A percentile compares a stretch with the other conserved stretches of the same genome.
Conservation (phyloP, 2,797 vertebrate species). For the Smutsia gigantea region DNA sequence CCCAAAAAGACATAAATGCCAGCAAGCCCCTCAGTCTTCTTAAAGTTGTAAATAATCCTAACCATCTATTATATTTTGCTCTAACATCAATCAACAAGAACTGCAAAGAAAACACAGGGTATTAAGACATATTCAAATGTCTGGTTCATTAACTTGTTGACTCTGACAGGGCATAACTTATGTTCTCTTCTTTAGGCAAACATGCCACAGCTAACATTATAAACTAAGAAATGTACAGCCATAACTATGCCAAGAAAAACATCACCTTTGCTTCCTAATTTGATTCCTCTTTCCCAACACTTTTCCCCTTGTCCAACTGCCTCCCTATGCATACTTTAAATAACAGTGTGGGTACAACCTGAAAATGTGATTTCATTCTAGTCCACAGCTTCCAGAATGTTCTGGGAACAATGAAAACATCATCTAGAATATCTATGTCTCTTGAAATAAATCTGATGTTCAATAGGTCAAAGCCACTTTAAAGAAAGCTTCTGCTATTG, state of each 20-base stretch:
- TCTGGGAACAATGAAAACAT: neutral
- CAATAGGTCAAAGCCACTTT: slow-evolving; percentile 19
- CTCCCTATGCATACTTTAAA: neutral
- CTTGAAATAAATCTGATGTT: neutral
- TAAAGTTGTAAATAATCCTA: slow-evolving; percentile 44
- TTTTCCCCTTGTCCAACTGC: neutral
- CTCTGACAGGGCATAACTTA: neutral
- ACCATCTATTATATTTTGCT: slow-evolving; percentile 43
- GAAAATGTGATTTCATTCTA: neutral
- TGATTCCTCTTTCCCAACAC: neutral
- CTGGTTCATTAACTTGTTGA: neutral
- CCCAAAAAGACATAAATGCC: neutral
- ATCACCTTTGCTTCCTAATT: neutral
- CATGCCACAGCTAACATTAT: slow-evolving; percentile 55
- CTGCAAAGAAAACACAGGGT: neutral
- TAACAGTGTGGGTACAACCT: neutral
- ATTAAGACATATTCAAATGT: neutral
- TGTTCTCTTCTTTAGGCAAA: slow-evolving; percentile 74
- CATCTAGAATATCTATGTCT: neutral
- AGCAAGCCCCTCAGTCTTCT: neutral
- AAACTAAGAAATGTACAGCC: neutral
- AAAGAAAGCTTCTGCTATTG: neutral
- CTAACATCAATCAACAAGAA: neutral
- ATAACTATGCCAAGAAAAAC: slow-evolving; percentile 1
- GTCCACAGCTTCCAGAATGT: neutral